Evolutionary conservation across 2,888 invertebrate species (phyloP), one percentile per base, ranked within the genome.

Genomic region (Isoperla grammatica): DNA sequence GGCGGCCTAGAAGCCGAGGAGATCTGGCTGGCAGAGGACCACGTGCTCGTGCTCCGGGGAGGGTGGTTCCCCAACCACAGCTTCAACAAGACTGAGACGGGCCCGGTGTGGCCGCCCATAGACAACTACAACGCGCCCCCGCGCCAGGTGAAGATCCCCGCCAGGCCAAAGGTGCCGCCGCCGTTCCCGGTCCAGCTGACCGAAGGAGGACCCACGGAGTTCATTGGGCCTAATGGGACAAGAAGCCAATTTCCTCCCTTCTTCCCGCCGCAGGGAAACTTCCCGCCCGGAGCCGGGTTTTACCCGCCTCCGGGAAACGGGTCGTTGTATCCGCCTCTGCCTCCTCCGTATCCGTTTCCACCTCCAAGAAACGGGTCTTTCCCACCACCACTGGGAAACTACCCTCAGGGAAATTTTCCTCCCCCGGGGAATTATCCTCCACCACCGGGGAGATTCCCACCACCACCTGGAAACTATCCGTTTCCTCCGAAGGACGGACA

Each of bases 171-270:
- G 75, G 84, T 92, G 69, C 91, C 93, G 75, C 93, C 93, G 81
- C 93, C 93, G 78, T 93, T 93, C 86, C 93, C 93, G 73, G 87
- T 93, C 76, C 91, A 89, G 78, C 85, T 93, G 75, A 81, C 83
- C 74, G 89, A 91, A 73, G 82, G 86, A 72, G 92, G 90, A 71
- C 92, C 92, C 73, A 81, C 92, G 76, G 86, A 90, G 79, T 87
- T 92, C 82, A 82, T 93, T 77, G 67, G 68, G 46, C 61, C 66
- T 46, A 68, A 71, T 59, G 65, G 62, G 15, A 68, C 70, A 37
- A 55, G 45, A 48, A 42, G 56, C 20, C 42, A 46, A 23, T 45
- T 35, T 81, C 80, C 82, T 79, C 78, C 81, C 74, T 84, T 81
- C 77, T 81, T 83, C 75, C 68, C 74, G 62, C 67, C 70, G 49